Evolutionary conservation across 2,113 vertebrate genomes (phyloP), one percentile per base, ranked within the genome.

Genomic region (Corythoichthys intestinalis): DNA sequence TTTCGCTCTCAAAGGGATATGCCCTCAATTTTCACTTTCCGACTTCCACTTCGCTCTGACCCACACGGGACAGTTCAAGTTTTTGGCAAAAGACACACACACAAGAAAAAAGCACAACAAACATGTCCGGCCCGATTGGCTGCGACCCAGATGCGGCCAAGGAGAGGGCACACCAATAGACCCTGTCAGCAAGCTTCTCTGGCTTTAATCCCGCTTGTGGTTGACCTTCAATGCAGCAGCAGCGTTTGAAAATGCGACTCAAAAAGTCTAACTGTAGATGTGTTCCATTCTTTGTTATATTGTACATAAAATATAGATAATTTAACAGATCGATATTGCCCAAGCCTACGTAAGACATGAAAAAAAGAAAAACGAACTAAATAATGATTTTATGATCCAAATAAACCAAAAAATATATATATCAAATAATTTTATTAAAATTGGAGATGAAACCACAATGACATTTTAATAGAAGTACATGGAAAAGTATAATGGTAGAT

Each of bases 41-140:
- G 71, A 79, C 62, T 63, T 79, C 77, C 70, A 68, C 76, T 81
- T 83, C n/a, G 64, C n/a, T 46, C 35, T 85, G 78, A 87, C 77
- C 81, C 44, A 64, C 2, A 7, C 58, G 60, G 76, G 63, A 75
- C 49, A 75, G 73, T 74, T 78, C 73, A 79, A 63, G 62, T 49
- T 73, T 65, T 67, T 10, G 64, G 48, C 34, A 50, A 52, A 15
- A 58, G 60, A 37, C 44, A 13, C 61, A 62, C 39, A 47, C 41
- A 47, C 61, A 34, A 39, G 28, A n/a, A 34, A 37, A 9, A 67
- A 57, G 37, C n/a, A 69, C 48, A 70, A 39, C 17, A 38, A 65
- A 65, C 73, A 69, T 60, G 28, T 64, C 2, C 1, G 2, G 13
- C 56, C 44, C 63, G 63, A 34, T 66, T 75, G 75, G 70, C 78